Evolutionary conservation across 2,113 vertebrate species (phyloP).

Genomic region (Sinocyclocheilus anshuiensis): DNA sequence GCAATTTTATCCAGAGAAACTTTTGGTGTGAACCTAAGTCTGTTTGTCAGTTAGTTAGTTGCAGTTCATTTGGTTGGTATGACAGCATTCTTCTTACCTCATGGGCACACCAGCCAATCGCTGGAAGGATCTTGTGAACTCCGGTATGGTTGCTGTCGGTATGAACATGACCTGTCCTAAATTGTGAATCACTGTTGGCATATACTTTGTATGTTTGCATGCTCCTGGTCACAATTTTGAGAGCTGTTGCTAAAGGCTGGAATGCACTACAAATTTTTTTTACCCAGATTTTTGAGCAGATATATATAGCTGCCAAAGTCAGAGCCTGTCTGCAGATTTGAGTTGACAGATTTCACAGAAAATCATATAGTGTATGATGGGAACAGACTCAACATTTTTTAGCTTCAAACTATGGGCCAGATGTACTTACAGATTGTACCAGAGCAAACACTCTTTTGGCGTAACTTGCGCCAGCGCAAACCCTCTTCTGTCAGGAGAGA

Average conservation of each 20-base stretch:
- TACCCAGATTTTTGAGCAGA: no score
- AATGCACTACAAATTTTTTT: neutral
- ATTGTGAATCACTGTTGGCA: neutral
- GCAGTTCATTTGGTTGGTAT: neutral
- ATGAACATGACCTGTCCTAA: neutral
- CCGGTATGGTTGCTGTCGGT: neutral
- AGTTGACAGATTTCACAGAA: neutral
- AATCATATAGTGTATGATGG: neutral
- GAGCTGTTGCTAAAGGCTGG: neutral
- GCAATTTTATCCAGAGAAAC: neutral
- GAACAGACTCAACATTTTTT: neutral
- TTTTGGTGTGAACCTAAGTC: neutral
- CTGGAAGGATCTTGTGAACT: neutral
- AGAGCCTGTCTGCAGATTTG: neutral
- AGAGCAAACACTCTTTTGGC: neutral
- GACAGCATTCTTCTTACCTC: neutral
- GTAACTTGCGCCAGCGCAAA: neutral
- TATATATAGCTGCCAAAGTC: no score
- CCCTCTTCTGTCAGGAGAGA: neutral
- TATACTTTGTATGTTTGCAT: neutral
- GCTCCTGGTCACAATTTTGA: neutral
- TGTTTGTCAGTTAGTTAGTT: neutral
- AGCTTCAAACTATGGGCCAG: neutral
- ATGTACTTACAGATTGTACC: neutral
- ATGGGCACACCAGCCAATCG: neutral